A percentile compares a stretch with the other conserved stretches of the same genome.
Conservation (phyloP, 2,888 invertebrate species). For the Spodoptera picta region DNA sequence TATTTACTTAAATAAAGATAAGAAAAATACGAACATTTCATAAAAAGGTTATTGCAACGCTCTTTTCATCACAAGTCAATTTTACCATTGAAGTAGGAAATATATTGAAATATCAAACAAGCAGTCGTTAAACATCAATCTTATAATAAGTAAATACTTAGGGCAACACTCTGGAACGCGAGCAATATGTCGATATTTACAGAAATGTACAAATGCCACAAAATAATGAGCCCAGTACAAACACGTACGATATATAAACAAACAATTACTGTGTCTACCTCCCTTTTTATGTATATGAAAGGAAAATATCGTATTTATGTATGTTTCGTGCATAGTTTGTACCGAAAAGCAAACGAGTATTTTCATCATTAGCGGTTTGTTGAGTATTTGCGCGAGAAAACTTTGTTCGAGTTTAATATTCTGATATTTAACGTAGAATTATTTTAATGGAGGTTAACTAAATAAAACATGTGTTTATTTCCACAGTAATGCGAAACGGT, state of each 20-base stretch:
- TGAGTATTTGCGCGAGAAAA: background rate
- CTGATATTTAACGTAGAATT: too few species aligned
- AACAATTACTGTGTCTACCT: constrained; percentile 55
- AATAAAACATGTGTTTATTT: constrained; percentile 5
- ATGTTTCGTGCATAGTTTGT: background rate
- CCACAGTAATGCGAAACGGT: constrained; percentile 51
- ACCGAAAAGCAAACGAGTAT: background rate
- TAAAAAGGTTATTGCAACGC: background rate
- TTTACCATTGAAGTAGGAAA: constrained; percentile 24
- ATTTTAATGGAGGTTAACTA: too few species aligned
- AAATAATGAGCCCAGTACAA: constrained; percentile 81
- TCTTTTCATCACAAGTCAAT: too few species aligned
- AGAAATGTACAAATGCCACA: constrained; percentile 70
- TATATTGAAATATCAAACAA: constrained; percentile 46
- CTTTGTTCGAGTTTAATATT: background rate
- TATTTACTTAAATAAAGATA: too few species aligned
- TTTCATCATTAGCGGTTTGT: background rate
- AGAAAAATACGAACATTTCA: too few species aligned
- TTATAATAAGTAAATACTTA: constrained; percentile 64
- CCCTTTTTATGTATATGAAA: constrained; percentile 12
- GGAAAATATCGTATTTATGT: constrained; percentile 6
- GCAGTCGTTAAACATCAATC: constrained; percentile 62
- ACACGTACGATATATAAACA: constrained; percentile 69
- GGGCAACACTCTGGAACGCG: constrained; percentile 50
- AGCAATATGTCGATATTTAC: constrained; percentile 68